These are phyloP conservation scores for Leptocoma aspasia DNA, from an alignment of 2,113 vertebrate species.

Conservation along the genomic window DNA sequence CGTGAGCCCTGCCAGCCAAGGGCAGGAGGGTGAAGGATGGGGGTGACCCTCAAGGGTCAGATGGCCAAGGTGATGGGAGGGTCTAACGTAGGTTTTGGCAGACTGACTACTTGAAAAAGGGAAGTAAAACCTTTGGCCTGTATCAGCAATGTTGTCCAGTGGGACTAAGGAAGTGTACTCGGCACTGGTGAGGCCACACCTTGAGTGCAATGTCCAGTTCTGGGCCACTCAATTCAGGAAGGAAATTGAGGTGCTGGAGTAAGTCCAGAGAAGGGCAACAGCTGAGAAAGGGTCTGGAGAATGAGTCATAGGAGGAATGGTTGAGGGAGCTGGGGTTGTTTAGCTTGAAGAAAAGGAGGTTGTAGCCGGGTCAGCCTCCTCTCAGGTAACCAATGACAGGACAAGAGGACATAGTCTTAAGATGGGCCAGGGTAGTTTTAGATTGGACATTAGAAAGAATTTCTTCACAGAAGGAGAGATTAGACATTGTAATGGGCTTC, in stretches of 20 bases:
- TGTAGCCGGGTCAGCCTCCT: background rate
- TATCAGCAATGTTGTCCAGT: background rate
- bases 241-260: background rate
- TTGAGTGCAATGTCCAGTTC: background rate
- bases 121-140: background rate
- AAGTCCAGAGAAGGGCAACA: background rate
- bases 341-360: background rate
- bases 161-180: background rate
- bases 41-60: fast-evolving
- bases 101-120: background rate
- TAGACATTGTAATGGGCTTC: background rate
- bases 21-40: background rate
- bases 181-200: background rate
- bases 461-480: background rate
- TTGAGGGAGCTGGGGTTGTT: background rate
- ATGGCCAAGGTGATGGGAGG: background rate
- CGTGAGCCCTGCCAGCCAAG: fast-evolving
- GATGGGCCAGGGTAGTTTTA: background rate
- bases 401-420: background rate
- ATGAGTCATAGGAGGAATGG: background rate
- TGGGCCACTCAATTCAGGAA: background rate
- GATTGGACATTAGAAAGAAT: background rate
- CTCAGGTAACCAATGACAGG: background rate
- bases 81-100: background rate
- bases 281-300: background rate